Evolutionary conservation across 1,140 invertebrate species (phyloP).

Genomic region (Magallana ariakensis): DNA sequence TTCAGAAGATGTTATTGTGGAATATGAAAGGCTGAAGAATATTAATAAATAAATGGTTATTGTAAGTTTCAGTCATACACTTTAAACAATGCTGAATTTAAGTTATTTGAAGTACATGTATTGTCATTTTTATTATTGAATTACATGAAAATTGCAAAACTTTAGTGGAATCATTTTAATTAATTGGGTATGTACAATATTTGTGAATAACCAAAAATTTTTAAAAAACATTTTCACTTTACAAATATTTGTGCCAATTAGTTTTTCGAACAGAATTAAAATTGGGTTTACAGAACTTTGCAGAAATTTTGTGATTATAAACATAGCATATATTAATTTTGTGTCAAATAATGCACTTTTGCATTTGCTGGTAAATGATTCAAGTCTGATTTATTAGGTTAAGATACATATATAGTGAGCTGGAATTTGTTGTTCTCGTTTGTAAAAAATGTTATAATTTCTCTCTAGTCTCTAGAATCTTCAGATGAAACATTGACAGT

Average conservation of each 20-base stretch:
- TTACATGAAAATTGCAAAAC: neutral
- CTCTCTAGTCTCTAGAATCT: neutral
- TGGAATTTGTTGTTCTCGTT: neutral
- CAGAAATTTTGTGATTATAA: neutral
- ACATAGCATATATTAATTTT: neutral
- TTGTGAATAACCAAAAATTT: too few species aligned
- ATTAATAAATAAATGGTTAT: too few species aligned
- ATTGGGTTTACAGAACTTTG: neutral
- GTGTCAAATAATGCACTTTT: neutral
- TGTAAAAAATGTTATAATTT: constrained; percentile 13
- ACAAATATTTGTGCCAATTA: neutral
- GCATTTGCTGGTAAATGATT: neutral
- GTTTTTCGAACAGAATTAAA: neutral
- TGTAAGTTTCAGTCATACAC: too few species aligned
- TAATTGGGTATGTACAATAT: neutral
- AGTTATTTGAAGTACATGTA: neutral
- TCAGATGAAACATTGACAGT: neutral
- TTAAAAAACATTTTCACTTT: neutral
- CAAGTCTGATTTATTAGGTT: neutral
- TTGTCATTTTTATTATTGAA: constrained; percentile 1
- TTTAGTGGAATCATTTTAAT: neutral
- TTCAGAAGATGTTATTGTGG: too few species aligned
- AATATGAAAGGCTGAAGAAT: too few species aligned
- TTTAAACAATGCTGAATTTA: neutral
- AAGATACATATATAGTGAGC: neutral